Percentiles rank a stretch among this genome's conserved stretches.
These are phyloP conservation scores for Gnathonemus echidnorhynchus DNA, from an alignment of 2,113 vertebrate species.

Conservation along the genomic window DNA sequence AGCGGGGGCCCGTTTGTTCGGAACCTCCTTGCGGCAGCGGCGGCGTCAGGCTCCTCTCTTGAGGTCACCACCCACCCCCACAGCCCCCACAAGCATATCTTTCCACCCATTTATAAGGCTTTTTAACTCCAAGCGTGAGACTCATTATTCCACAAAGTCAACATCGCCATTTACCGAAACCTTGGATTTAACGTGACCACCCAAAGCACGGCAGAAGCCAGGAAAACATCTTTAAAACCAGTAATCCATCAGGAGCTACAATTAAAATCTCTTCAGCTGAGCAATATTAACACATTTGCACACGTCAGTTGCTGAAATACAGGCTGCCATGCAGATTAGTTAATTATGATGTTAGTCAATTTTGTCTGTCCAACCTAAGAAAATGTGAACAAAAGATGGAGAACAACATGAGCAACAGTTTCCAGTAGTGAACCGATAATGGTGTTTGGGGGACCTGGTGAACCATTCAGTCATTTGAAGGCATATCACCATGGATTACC, in stretches of 20 bases:
- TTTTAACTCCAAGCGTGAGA: not conserved
- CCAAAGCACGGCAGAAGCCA: not conserved
- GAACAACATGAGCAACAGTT: not conserved
- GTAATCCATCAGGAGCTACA: not conserved
- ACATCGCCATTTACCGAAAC: not conserved
- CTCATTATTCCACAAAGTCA: not conserved
- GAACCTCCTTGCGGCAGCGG: not conserved
- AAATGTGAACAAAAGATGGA: not conserved
- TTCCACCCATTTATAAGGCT: not conserved
- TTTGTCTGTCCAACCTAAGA: not conserved
- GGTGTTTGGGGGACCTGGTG: not conserved
- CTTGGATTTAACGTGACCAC: not conserved
- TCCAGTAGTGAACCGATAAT: not conserved
- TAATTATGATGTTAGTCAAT: not conserved
- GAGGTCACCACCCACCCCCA: not conserved
- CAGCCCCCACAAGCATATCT: conserved; percentile 28
- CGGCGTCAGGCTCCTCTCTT: not conserved
- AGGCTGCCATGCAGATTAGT: not conserved
- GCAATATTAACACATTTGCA: not conserved
- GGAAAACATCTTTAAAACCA: not conserved
- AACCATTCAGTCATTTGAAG: not conserved
- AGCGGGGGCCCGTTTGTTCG: conserved; percentile 8
- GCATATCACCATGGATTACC: not conserved
- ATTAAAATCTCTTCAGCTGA: not conserved
- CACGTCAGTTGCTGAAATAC: not conserved